phyloP scores from a whole-genome alignment of 2,888 invertebrate genomes.

The Caenorhabditis afra region DNA sequence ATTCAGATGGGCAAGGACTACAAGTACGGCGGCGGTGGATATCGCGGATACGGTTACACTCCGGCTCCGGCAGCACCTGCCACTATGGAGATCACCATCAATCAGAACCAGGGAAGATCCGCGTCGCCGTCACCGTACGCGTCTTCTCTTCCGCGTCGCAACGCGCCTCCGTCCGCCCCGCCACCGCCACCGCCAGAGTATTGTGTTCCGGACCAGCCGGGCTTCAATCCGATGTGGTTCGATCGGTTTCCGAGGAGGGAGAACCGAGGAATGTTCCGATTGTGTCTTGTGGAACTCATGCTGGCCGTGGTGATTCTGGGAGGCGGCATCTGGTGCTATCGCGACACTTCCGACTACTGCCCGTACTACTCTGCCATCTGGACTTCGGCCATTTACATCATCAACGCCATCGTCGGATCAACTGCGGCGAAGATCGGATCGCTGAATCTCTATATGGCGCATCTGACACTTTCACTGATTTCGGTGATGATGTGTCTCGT shows the following conservation, averaged over 20 bases:
- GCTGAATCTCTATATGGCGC: conserved; percentile 76
- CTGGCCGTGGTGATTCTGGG: conserved; percentile 75
- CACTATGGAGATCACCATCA: conserved; percentile 77
- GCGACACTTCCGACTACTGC: conserved; percentile 78
- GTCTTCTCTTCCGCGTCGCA: conserved; percentile 40
- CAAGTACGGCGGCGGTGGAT: conserved; percentile 61
- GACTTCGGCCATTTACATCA: conserved; percentile 75
- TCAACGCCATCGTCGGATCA: conserved; percentile 67
- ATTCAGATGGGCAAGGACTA: conserved; percentile 67
- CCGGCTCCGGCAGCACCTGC: conserved; percentile 72
- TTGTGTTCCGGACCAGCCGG: conserved; percentile 61
- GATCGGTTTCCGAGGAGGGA: conserved; percentile 76
- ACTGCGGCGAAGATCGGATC: conserved; percentile 73
- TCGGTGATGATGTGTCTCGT: conserved; percentile 77
- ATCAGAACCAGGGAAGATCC: conserved; percentile 64
- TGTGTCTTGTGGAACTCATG: conserved; percentile 75
- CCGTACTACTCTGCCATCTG: conserved; percentile 80
- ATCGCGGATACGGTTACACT: conserved; percentile 70
- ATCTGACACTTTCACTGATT: conserved; percentile 77
- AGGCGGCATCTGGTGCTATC: conserved; percentile 78
- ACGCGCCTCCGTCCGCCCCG: conserved; percentile 62
- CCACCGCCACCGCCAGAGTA: conserved; percentile 68
- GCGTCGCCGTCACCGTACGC: conserved; percentile 52
- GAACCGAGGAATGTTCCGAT: conserved; percentile 78
- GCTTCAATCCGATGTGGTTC: conserved; percentile 74